Base-by-base conservation (phyloP, 1,140 invertebrate genomes). In the Diachasmimorpha longicaudata region DNA sequence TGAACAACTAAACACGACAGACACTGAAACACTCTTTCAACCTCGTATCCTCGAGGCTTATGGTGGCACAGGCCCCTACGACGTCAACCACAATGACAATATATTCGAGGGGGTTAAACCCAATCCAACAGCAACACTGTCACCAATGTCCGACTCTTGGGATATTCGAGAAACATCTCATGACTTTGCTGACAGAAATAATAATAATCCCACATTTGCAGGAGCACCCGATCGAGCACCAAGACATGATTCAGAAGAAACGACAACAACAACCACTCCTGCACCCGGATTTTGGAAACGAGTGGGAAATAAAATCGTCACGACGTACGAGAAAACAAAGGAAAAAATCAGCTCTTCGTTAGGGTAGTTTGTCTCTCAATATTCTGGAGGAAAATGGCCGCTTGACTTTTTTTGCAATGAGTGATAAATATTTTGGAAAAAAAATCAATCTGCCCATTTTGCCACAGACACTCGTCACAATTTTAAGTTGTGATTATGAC, bases 211-310 rank as follows among this genome's bases (percentile, higher is more conserved):
- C 55, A 63, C 72, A 52, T 14, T 11, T 31, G 76, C 72, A 63
- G 75, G 58, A 55, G 55, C 69, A 16, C 63, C 76, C 11, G 69
- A 70, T 76, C 16, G 44, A 46, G 25, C 48, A 72, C 48, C 76
- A 37, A 67, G 75, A 37, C 5, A 75, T 58, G 13, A 13, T n/a
- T 46, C 37, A 6, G 76, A 82, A 78, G 70, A 39, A 5, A 63
- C 14, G 3, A 21, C 81, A 68, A 77, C 72, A 70, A 84, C 82
- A 69, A 80, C 77, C 39, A 83, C 86, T 44, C 81, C 84, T 81
- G 81, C 88, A 72, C 81, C 87, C 37, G 88, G 90, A 44, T 90
- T 92, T 81, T 92, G 91, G 91, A 83, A 80, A 42, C 89, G 84
- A 81, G 63, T 92, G 67, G 88, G 90, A 25, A 83, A 85, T 70